phyloP scores from a whole-genome alignment of 2,113 vertebrate species.

The Ophthalmolycus amberensis region DNA sequence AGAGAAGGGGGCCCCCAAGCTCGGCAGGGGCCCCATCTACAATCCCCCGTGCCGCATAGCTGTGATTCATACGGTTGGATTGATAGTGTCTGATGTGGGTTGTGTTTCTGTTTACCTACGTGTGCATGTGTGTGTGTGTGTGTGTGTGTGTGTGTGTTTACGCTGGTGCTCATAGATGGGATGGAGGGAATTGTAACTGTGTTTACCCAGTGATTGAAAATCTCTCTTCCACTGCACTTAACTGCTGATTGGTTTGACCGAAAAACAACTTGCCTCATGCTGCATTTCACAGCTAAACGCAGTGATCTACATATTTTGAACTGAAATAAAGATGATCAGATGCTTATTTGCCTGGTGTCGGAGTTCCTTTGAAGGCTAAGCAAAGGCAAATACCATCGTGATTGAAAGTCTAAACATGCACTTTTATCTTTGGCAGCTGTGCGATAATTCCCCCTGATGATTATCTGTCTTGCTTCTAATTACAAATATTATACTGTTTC shows the following conservation, averaged over 20 bases:
- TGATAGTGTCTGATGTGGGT: constrained; percentile 47
- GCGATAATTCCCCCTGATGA: constrained; percentile 53
- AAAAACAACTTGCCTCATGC: not conserved
- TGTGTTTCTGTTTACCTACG: constrained; percentile 50
- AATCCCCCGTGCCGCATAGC: constrained; percentile 26
- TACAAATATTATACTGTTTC: constrained; percentile 47
- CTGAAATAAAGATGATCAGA: not conserved
- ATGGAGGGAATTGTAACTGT: constrained; percentile 42
- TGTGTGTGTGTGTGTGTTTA: not conserved
- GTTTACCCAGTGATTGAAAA: constrained; percentile 57
- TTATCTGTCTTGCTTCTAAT: constrained; percentile 42
- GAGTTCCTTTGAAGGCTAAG: constrained; percentile 30
- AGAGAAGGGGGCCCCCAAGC: constrained; percentile 52
- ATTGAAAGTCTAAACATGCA: constrained; percentile 41
- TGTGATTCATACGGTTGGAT: constrained; percentile 49
- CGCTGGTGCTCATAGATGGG: constrained; percentile 41
- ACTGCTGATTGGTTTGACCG: constrained; percentile 57
- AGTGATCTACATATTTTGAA: constrained; percentile 19
- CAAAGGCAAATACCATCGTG: not conserved
- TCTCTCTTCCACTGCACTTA: constrained; percentile 53
- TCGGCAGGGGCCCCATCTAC: constrained; percentile 54
- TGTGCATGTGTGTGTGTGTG: constrained; percentile 24
- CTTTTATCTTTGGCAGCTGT: constrained; percentile 54
- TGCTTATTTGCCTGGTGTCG: constrained; percentile 18
- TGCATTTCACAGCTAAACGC: constrained; percentile 7